Evolutionary conservation across 2,113 vertebrate species (phyloP).

Genomic region (Podarcis muralis): DNA sequence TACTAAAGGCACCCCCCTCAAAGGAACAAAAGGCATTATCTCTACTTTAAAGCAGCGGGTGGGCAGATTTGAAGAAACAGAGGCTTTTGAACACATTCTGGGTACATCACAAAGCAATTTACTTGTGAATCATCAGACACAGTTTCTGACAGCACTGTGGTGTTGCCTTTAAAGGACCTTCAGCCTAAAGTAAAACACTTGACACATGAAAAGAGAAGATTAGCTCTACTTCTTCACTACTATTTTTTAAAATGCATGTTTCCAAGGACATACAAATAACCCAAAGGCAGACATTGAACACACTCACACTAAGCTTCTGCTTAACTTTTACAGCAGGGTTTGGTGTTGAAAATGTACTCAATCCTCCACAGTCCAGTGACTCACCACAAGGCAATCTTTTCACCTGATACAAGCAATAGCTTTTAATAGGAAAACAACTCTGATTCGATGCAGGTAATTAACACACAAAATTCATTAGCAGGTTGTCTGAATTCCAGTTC

Average conservation of each 20-base stretch:
- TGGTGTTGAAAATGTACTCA: not conserved
- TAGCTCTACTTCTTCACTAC: not conserved
- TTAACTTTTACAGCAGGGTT: not conserved
- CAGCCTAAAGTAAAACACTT: conserved; percentile 16
- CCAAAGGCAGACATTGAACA: not conserved
- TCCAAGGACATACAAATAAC: conserved; percentile 6
- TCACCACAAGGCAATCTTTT: not conserved
- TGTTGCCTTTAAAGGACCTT: conserved; percentile 12
- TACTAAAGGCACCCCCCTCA: not conserved
- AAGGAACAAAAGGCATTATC: conserved; percentile 33
- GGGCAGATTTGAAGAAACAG: not conserved
- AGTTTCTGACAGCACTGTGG: not conserved
- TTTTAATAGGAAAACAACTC: not conserved
- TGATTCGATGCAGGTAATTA: not conserved
- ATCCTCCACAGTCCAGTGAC: not conserved
- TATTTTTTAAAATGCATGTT: not conserved
- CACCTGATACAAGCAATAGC: not conserved
- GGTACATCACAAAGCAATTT: conserved; percentile 9
- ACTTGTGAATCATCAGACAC: conserved; percentile 1
- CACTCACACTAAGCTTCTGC: not conserved
- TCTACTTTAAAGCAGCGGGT: conserved; percentile 26
- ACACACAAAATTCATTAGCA: not conserved
- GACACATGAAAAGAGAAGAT: conserved; percentile 8
- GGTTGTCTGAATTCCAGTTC: not conserved
- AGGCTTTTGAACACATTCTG: conserved; percentile 7